Evolutionary conservation across 2,888 invertebrate species (phyloP), one percentile per base, ranked within the genome.

Genomic region (Apamea epomidion): DNA sequence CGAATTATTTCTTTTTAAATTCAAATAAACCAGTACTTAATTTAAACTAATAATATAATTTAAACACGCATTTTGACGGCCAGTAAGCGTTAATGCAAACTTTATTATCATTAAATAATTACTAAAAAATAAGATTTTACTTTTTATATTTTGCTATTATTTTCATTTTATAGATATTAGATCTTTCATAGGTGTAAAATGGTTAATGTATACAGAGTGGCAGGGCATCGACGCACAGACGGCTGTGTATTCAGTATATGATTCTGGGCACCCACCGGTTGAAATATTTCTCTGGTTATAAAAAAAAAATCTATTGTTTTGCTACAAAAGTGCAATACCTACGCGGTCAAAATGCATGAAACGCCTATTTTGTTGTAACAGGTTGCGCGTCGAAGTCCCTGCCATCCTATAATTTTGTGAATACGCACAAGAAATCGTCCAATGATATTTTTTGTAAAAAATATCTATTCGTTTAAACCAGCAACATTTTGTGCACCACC

Each of bases 51-150:
- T 58, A 77, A 70, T 78, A 32, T 42, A 64, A n/a, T 73, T 76
- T 74, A 84, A 85, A 86, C 87, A 84, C 90, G 95, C 94, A 95
- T 95, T 95, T 95, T 91, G 88, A 91, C 92, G 95, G 95, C 95
- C 95, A 95, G 95, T 95, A 94, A 92, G 89, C 85, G 80, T 88
- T 89, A 91, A 92, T 91, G 92, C 91, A 85, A 91, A 90, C 73
- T 88, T 89, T 87, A 88, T 89, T 81, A 70, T 80, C 7, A 78
- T 62, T 80, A 71, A 76, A 68, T 77, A 78, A 67, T 68, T 81
- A 71, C 18, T 78, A 74, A 37, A 32, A 74, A 29, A 32, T 86
- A 78, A 76, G 79, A 81, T 85, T 89, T 81, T 85, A 71, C 8
- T 72, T 78, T 83, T 32, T 88, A n/a, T n/a, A 21, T 88, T 88